Evolutionary conservation across 2,888 invertebrate species (phyloP), one percentile per base, ranked within the genome.

Genomic region (Xestia c-nigrum): DNA sequence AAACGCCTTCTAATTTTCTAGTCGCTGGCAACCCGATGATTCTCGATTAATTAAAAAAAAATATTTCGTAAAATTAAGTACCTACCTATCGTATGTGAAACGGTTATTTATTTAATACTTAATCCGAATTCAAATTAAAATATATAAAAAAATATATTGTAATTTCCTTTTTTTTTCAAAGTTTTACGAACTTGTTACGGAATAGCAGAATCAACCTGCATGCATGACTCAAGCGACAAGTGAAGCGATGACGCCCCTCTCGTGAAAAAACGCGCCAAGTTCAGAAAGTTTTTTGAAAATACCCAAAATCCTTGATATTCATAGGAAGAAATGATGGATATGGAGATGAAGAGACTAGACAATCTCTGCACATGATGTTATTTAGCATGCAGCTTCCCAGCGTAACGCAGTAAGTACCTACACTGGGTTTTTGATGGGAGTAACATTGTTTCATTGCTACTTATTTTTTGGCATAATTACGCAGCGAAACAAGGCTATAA

Each of bases 191-290:
- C 19, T 24, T 47, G 24, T 7, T n/a, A 5, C 19, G n/a, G n/a
- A 46, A 40, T 43, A 31, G n/a, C 50, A 70, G 70, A 59, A 69
- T 76, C 40, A 2, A 19, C 14, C 68, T 50, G 19, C 40, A 31
- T 59, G 78, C 31, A 63, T 43, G 64, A 79, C 50, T 79, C 79
- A 79, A 78, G 19, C 55, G 21, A 24, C 24, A 67, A 55, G 3
- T 21, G 16, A 78, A 68, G 52, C 68, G n/a, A 78, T 47, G 67
- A 78, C 78, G 69, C 31, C 10, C 1, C 19, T 5, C 1, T 21
- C 14, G 4, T 5, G 38, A 46, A 52, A n/a, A 66, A 52, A 16
- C 70, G 71, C 72, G 80, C 52, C 43, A 7, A 52, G 19, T 74
- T 74, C 9, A 74, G 63, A 64, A 64, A 40, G 5, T 5, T 38